Conservation (phyloP, 2,888 invertebrate species). For the Lydus trimaculatus region DNA sequence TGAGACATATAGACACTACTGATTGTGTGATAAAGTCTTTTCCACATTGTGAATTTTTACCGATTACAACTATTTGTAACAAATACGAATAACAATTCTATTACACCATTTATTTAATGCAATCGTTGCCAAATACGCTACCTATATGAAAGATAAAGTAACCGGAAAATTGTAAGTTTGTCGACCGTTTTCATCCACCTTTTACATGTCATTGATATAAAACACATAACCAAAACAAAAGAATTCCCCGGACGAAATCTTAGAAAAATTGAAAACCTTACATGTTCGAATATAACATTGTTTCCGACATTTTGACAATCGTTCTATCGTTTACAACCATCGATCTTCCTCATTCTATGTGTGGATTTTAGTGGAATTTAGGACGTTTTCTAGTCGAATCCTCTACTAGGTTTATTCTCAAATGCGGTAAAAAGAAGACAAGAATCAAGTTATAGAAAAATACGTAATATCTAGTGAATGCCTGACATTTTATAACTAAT, state of each 20-base stretch:
- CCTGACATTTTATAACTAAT: background rate
- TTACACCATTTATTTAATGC: too few relatives aligned
- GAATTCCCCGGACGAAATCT: background rate
- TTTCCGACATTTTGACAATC: slow-evolving; percentile 5
- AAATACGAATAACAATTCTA: too few relatives aligned
- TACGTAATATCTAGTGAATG: background rate
- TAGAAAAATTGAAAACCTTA: background rate
- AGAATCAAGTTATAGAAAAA: background rate
- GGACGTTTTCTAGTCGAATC: background rate
- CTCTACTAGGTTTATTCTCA: background rate
- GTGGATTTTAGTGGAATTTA: background rate
- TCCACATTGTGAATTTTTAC: background rate
- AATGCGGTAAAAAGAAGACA: background rate
- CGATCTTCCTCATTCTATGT: background rate
- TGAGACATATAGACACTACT: background rate
- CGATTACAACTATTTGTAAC: background rate
- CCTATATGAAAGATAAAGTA: too few relatives aligned
- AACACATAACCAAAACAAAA: background rate
- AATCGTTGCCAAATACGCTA: too few relatives aligned
- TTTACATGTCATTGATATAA: background rate
- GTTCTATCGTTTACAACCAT: background rate
- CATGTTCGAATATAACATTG: background rate
- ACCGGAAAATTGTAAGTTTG: background rate
- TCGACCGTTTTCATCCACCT: background rate
- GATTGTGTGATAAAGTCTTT: background rate